Conservation (phyloP, 2,888 invertebrate genomes). For the Eurois occulta region DNA sequence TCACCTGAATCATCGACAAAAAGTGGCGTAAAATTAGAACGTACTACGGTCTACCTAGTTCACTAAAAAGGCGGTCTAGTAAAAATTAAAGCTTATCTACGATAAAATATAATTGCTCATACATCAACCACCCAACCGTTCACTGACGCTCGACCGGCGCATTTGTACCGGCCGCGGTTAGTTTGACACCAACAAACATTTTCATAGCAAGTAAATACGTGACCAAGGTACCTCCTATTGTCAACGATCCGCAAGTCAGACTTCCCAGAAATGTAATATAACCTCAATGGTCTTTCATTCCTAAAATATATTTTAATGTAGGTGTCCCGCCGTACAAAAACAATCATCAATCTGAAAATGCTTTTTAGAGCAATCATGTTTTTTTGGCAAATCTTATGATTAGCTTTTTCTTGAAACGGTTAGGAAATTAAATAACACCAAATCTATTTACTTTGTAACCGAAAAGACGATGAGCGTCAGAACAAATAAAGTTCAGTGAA, state of each 20-base stretch:
- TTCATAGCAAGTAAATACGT: constrained; percentile 47
- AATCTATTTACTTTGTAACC: constrained; percentile 10
- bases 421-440: constrained; percentile 16
- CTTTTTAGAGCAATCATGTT: constrained; percentile 57
- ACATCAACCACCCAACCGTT: constrained; percentile 66
- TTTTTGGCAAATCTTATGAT: constrained; percentile 25
- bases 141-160: constrained; percentile 54
- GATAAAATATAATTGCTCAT: constrained; percentile 67
- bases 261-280: constrained; percentile 57
- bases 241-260: constrained; percentile 51
- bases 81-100: constrained; percentile 62
- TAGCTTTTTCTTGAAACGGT: constrained; percentile 13
- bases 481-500: constrained; percentile 20
- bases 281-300: constrained; percentile 52
- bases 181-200: constrained; percentile 53
- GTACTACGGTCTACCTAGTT: constrained; percentile 50
- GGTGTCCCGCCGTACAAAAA: constrained; percentile 35
- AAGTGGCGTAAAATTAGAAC: constrained; percentile 51
- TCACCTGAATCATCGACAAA: constrained; percentile 43
- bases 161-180: constrained; percentile 50
- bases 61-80: constrained; percentile 42
- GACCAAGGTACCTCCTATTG: constrained; percentile 53
- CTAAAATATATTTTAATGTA: constrained; percentile 49
- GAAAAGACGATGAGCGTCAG: constrained; percentile 2
- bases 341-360: constrained; percentile 40